Conservation (phyloP, 1,140 invertebrate genomes). For the Trigoniulus corallinus region DNA sequence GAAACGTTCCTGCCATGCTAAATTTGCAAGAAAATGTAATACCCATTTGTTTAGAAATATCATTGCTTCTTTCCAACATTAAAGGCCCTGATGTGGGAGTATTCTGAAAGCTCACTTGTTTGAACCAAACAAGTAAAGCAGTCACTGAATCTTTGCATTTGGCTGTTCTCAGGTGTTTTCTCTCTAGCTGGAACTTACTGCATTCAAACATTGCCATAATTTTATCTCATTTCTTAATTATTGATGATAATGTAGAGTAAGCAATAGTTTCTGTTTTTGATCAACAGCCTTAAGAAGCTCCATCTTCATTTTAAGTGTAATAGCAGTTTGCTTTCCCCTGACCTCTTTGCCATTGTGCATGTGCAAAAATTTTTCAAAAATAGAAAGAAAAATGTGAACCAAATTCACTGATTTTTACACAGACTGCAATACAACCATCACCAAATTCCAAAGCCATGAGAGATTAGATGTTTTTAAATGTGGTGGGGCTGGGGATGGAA, state of each 20-base stretch:
- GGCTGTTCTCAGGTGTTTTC: not conserved
- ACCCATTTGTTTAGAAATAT: not conserved
- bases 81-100: not conserved
- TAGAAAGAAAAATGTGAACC: no score
- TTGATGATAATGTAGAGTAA: not conserved
- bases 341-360: not conserved
- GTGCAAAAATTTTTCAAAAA: no score
- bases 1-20: not conserved
- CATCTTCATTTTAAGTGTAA: not conserved
- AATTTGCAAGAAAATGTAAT: not conserved
- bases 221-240: not conserved
- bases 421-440: no score
- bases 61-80: not conserved
- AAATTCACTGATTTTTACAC: no score
- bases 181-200: not conserved
- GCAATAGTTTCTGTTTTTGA: not conserved
- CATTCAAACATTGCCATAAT: not conserved
- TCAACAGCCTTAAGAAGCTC: not conserved
- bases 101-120: not conserved
- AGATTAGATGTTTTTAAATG: no score
- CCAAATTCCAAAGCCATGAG: no score
- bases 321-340: not conserved
- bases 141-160: not conserved
- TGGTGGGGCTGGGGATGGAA: no score
- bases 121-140: conserved; percentile 1